Evolutionary conservation across 2,888 invertebrate species (phyloP), one percentile per base, ranked within the genome.

Genomic region (Scaptodrosophila latifasciaeformis): DNA sequence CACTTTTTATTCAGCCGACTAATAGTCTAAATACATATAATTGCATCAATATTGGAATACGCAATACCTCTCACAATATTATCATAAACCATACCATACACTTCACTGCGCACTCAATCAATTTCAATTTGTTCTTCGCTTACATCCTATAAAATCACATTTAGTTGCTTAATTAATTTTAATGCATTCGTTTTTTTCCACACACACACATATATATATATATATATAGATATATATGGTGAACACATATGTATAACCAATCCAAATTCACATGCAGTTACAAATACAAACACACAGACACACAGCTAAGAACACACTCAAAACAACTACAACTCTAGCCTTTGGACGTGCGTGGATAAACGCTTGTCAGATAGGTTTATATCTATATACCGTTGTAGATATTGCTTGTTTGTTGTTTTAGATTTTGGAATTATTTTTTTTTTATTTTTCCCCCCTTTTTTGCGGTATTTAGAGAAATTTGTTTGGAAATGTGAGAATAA

Each of bases 131-230:
- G 42, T 58, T 64, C 50, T 59, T 62, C 58, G 63, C 80, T 84
- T 84, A 83, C 59, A 48, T 49, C 72, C 83, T 83, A 68, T 82
- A 81, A 83, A 83, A 84, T 83, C 82, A 84, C 84, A 84, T 83
- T 84, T 78, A 83, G 84, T 83, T 84, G 75, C 84, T 83, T 84
- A 81, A 76, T 81, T 78, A 78, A 77, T 59, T 63, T 80, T 55
- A 62, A 75, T 61, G 46, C 55, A 54, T 55, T 46, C 49, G 34
- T 56, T 27, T 27, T 35, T 37, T 42, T 40, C 21, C 54, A 47
- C 55, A 12, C 43, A 10, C 30, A 2, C 43, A 13, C 52, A 24
- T 19, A 4, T 37, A 15, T 7, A 37, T 17, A 13, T 15, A 35
- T 17, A 6, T 17, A 17, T 35, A 2, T 7, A 24, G 4, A 24